These are phyloP conservation scores for Theonella swinhoei DNA, from an alignment of 37 sponge, comb jelly and placozoan species.

Conservation along the genomic window DNA sequence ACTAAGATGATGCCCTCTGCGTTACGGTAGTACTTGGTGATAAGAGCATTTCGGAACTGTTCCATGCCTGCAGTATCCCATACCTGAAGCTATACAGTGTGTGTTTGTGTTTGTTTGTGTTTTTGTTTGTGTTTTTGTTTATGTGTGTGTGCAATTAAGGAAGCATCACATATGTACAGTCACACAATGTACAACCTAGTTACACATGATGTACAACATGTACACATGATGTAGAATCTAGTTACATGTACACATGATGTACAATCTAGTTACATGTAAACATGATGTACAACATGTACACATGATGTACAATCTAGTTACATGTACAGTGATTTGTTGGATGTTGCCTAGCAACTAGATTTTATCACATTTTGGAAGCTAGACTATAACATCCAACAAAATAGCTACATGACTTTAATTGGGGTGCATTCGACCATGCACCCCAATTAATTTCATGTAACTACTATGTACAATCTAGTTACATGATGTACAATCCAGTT, in stretches of 20 bases:
- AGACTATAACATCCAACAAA: too few relatives aligned
- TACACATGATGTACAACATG: background rate
- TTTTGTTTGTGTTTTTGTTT: too few relatives aligned
- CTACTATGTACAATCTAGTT: too few relatives aligned
- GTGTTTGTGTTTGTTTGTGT: conserved; percentile 48
- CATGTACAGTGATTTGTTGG: too few relatives aligned
- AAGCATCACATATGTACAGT: background rate
- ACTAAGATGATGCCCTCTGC: conserved; percentile 74
- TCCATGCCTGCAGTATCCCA: conserved; percentile 92
- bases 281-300: background rate
- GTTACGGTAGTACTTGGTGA: conserved; percentile 79
- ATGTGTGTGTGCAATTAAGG: conserved; percentile 17
- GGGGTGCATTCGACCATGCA: too few relatives aligned
- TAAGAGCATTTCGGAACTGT: conserved; percentile 69
- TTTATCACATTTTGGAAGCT: too few relatives aligned
- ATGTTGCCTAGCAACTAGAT: too few relatives aligned
- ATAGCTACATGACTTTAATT: too few relatives aligned
- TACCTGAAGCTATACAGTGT: conserved; percentile 65
- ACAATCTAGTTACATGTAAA: background rate
- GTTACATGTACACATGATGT: background rate
- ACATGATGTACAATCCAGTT: background rate
- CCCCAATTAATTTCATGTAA: too few relatives aligned
- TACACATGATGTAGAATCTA: background rate
- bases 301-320: too few relatives aligned
- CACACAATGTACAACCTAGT: background rate